Evolutionary conservation across 2,888 invertebrate species (phyloP).

Genomic region (Leptura quadrifasciata): DNA sequence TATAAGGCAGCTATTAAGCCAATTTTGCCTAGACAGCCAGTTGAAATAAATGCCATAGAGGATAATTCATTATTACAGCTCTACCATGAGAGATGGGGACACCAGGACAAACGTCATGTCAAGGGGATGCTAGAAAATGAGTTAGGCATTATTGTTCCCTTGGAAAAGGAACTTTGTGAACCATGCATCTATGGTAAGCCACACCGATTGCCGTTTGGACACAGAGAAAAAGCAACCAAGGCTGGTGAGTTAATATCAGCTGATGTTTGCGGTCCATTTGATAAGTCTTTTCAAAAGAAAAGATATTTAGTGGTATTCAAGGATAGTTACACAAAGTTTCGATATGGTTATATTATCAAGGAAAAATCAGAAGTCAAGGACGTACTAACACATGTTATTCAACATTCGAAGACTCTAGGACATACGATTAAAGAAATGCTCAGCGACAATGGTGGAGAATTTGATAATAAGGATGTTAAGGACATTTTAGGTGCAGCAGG

Average conservation of each 20-base stretch:
- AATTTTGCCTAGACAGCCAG: conserved; percentile 44
- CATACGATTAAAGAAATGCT: background rate
- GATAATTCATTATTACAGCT: too few species aligned
- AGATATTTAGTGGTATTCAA: background rate
- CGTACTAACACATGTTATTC: background rate
- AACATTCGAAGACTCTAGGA: background rate
- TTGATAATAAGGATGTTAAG: conserved; percentile 59
- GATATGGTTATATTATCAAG: too few species aligned
- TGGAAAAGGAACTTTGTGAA: conserved; percentile 16
- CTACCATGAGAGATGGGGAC: too few species aligned
- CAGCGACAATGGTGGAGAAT: conserved; percentile 63
- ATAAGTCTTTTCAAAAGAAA: conserved; percentile 50
- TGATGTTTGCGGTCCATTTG: conserved; percentile 61
- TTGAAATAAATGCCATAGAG: too few species aligned
- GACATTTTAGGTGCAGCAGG: conserved; percentile 54
- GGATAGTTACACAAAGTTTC: too few species aligned
- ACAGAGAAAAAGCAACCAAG: conserved; percentile 49
- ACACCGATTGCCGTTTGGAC: conserved; percentile 60
- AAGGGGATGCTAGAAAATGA: conserved; percentile 59
- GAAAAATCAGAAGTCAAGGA: too few species aligned
- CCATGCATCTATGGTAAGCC: conserved; percentile 37
- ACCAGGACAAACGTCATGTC: too few species aligned
- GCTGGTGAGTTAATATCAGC: conserved; percentile 61
- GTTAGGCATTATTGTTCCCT: conserved; percentile 58
- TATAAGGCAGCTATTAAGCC: conserved; percentile 54